Evolutionary conservation across 1,140 invertebrate genomes (phyloP).

Genomic region (Bombus fervidus): DNA sequence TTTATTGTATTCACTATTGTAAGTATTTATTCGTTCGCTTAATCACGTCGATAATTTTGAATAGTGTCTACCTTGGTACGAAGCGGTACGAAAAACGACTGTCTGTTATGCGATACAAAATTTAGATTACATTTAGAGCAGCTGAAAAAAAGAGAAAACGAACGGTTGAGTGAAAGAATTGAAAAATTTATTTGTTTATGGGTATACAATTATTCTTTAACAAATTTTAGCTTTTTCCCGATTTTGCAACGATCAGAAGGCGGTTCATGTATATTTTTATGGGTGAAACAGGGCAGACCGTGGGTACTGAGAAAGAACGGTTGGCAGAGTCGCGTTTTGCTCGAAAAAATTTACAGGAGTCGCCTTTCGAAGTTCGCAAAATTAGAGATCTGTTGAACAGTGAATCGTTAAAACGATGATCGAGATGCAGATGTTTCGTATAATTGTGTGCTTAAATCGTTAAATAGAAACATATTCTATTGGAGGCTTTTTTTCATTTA

Average conservation of each 20-base stretch:
- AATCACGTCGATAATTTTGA: conserved; percentile 19
- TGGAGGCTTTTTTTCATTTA: background rate
- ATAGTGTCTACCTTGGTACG: conserved; percentile 4
- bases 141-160: background rate
- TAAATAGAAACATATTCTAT: conserved; percentile 19
- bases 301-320: too few species aligned
- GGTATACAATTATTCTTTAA: background rate
- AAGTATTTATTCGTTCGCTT: conserved; percentile 6
- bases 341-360: too few species aligned
- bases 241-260: too few species aligned
- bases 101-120: conserved; percentile 47
- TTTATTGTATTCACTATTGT: background rate
- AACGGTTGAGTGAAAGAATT: background rate
- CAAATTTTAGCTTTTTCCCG: too few species aligned
- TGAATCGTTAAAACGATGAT: background rate
- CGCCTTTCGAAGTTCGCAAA: too few species aligned
- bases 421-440: background rate
- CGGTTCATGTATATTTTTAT: too few species aligned
- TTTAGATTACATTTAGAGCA: conserved; percentile 46
- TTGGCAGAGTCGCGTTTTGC: too few species aligned
- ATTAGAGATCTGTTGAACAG: too few species aligned
- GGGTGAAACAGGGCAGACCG: too few species aligned
- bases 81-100: conserved; percentile 49
- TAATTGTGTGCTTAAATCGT: conserved; percentile 14
- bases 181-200: conserved; percentile 14